A percentile compares a stretch with the other conserved stretches of the same genome.
These are phyloP conservation scores for Ceratotherium simum DNA, from an alignment of 2,113 vertebrate species.

Conservation along the genomic window DNA sequence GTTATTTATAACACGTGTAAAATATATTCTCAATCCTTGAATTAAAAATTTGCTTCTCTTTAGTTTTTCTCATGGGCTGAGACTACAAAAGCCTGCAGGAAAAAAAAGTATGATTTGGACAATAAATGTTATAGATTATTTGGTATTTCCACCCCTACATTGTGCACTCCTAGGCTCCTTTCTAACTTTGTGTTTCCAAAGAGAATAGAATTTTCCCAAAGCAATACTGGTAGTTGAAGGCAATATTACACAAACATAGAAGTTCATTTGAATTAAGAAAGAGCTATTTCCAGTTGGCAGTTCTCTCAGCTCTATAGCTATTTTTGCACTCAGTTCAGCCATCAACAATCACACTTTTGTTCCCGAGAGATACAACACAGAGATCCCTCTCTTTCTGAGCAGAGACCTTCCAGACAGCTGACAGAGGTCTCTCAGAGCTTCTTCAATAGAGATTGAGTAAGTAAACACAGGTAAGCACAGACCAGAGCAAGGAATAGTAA, in stretches of 20 bases:
- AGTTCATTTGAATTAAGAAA: conserved; percentile 9
- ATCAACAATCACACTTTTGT: not conserved
- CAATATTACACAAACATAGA: conserved; percentile 37
- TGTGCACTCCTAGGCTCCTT: not conserved
- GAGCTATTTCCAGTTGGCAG: not conserved
- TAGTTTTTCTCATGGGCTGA: not conserved
- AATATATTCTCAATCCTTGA: conserved; percentile 32
- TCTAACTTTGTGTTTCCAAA: conserved; percentile 38
- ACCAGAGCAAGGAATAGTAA: not conserved
- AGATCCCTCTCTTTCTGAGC: not conserved
- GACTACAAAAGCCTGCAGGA: not conserved
- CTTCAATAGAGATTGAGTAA: not conserved
- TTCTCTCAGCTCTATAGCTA: not conserved
- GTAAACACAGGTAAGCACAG: not conserved
- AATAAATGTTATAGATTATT: conserved; percentile 15
- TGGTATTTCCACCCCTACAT: conserved; percentile 43
- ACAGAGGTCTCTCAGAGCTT: not conserved
- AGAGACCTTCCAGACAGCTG: not conserved
- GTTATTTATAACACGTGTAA: conserved; percentile 19
- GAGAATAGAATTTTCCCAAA: conserved; percentile 33
- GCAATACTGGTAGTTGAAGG: conserved; percentile 6
- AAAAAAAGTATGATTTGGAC: not conserved
- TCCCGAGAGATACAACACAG: conserved; percentile 29
- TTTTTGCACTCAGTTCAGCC: not conserved
- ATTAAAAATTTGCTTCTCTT: conserved; percentile 52